Conservation (phyloP, 2,797 vertebrate genomes). For the Coilia nasus region DNA sequence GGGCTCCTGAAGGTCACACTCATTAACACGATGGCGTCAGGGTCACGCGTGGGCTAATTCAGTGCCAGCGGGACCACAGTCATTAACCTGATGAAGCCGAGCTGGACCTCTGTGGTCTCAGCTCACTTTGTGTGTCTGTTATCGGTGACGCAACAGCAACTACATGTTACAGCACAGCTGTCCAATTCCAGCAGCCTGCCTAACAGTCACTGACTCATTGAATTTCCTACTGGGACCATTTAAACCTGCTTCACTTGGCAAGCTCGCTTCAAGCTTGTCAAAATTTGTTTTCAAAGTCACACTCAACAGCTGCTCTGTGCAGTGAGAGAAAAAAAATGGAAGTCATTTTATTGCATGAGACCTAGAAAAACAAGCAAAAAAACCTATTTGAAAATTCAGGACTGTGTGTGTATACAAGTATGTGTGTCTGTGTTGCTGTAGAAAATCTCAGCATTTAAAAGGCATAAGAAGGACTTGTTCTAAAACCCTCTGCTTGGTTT, state of each 20-base stretch:
- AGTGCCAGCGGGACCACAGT: neutral
- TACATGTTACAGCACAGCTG: neutral
- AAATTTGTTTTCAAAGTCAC: neutral
- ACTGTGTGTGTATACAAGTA: no score
- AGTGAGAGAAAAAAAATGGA: neutral
- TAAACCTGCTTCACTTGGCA: neutral
- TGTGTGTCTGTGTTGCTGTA: neutral
- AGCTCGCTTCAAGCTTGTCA: neutral
- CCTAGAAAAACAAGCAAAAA: neutral
- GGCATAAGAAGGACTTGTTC: neutral
- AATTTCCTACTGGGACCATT: neutral
- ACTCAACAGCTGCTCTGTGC: conserved; percentile 2
- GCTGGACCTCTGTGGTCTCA: neutral
- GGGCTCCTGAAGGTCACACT: conserved; percentile 9
- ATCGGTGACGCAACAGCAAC: conserved; percentile 10
- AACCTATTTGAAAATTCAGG: neutral
- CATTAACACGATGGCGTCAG: conserved; percentile 34
- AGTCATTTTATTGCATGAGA: neutral
- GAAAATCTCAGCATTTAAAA: neutral
- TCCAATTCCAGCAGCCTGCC: neutral
- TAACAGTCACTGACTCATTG: neutral
- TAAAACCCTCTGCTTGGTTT: neutral
- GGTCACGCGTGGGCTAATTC: conserved; percentile 33
- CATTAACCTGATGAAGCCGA: conserved; percentile 8
- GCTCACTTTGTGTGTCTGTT: neutral